Base-by-base conservation (phyloP, 2,797 vertebrate species). In the Tapera naevia region DNA sequence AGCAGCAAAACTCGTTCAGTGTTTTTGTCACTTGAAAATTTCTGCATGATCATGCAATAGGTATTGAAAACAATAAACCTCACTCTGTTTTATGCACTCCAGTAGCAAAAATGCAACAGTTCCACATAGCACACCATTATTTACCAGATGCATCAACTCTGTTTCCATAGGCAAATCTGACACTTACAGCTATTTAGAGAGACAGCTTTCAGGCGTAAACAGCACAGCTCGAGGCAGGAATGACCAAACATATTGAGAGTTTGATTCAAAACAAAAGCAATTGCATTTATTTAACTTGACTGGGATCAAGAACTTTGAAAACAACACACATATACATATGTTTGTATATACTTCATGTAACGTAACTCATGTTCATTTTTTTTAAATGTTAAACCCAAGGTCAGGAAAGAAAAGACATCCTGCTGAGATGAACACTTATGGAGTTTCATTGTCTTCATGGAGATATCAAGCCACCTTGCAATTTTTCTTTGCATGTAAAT, bases 281-380 rank as follows among this genome's bases (percentile, higher is more conserved):
- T 32, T 32, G 18, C 30, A 25, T 70, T 67, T 76, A 57, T 93
- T 86, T 50, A 56, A 54, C 18, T 11, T 8, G 21, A 23, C 5
- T 86, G 45, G 39, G 58, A 91, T 51, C 18, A 35, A 81, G 32
- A 25, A 41, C 27, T 58, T 56, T 39, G 46, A 45, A 66, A 92
- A 39, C 0, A 2, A 28, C 28, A 46, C 30, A 18, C 0, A 0
- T 8, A 9, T 24, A 41, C 3, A 0, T 6, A 21, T 19, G 6
- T 45, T 45, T 23, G 10, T 24, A 7, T 11, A 2, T 25, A 35
- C 45, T 70, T 70, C 67, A 82, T 12, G 17, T 37, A 17, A 7
- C 1, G 5, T 17, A 82, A 48, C 28, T 39, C n/a, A 11, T 0
- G 0, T 30, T 56, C 51, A 51, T 53, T 72, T 69, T 69, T 86